Percentiles rank a stretch among this genome's conserved stretches.
Conservation (phyloP, 1,140 invertebrate species). For the Trichonephila clavipes region DNA sequence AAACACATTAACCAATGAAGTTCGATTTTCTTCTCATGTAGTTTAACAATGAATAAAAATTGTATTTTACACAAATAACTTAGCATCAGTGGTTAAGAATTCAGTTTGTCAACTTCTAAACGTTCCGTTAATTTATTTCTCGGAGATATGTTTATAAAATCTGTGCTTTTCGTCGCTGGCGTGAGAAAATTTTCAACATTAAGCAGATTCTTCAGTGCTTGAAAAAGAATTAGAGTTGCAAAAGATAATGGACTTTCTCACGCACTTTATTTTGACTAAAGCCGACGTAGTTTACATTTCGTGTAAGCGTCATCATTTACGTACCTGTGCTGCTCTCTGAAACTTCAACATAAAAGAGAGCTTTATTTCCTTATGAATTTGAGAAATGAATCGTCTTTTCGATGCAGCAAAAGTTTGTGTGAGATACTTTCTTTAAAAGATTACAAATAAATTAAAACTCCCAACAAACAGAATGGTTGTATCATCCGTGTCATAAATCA, state of each 20-base stretch:
- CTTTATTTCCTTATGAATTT: neutral
- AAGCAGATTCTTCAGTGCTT: slow-evolving; percentile 22
- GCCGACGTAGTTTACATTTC: neutral
- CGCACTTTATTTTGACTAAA: neutral
- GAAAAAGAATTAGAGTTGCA: slow-evolving; percentile 36
- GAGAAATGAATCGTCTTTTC: slow-evolving; percentile 30
- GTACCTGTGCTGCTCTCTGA: neutral
- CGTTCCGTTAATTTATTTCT: neutral
- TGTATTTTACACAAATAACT: too few relatives aligned
- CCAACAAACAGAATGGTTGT: neutral
- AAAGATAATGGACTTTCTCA: neutral
- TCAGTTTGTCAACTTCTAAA: neutral
- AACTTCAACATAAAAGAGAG: slow-evolving; percentile 8
- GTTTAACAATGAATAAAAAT: too few relatives aligned
- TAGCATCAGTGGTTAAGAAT: neutral
- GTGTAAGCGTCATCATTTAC: slow-evolving; percentile 31
- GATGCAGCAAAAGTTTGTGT: neutral
- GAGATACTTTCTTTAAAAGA: neutral
- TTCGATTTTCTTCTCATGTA: too few relatives aligned
- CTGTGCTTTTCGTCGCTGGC: neutral
- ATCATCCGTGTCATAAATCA: neutral
- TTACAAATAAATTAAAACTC: neutral
- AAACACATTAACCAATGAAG: too few relatives aligned
- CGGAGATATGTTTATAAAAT: neutral
- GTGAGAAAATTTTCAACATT: slow-evolving; percentile 33